A percentile compares a stretch with the other conserved stretches of the same genome.
These are phyloP conservation scores for Melanocharis versteri DNA, from an alignment of 2,113 vertebrate species.

Conservation along the genomic window DNA sequence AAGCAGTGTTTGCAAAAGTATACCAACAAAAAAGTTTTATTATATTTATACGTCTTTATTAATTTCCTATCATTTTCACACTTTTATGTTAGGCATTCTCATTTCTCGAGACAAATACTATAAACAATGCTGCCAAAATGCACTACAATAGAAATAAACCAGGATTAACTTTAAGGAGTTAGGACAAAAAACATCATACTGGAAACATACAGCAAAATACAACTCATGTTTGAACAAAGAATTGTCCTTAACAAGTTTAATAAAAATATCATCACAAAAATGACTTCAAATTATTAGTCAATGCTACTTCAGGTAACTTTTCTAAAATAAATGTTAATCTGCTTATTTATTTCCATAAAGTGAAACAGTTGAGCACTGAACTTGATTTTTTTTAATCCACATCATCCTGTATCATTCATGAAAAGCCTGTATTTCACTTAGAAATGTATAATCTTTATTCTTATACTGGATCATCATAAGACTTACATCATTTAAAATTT, in stretches of 20 bases:
- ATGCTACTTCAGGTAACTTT: neutral
- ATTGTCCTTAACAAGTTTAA: neutral
- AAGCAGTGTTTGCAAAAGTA: neutral
- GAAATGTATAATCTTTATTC: neutral
- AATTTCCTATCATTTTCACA: neutral
- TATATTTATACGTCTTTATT: neutral
- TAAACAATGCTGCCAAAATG: neutral
- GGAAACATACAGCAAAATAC: neutral
- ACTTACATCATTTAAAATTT: neutral
- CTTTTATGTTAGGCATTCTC: neutral
- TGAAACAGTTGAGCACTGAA: neutral
- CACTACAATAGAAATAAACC: neutral
- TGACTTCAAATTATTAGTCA: neutral
- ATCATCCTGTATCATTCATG: neutral
- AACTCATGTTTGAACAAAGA: neutral
- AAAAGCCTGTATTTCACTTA: neutral
- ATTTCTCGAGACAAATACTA: neutral
- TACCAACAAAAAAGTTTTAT: neutral
- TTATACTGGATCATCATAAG: neutral
- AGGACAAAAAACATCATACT: neutral
- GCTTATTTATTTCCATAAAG: neutral
- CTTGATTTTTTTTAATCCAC: neutral
- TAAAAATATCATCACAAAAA: neutral
- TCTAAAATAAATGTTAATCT: neutral
- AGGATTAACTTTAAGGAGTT: neutral